These are phyloP conservation scores for Bombus terrestris DNA, from an alignment of 1,140 invertebrate genomes.

Conservation along the genomic window DNA sequence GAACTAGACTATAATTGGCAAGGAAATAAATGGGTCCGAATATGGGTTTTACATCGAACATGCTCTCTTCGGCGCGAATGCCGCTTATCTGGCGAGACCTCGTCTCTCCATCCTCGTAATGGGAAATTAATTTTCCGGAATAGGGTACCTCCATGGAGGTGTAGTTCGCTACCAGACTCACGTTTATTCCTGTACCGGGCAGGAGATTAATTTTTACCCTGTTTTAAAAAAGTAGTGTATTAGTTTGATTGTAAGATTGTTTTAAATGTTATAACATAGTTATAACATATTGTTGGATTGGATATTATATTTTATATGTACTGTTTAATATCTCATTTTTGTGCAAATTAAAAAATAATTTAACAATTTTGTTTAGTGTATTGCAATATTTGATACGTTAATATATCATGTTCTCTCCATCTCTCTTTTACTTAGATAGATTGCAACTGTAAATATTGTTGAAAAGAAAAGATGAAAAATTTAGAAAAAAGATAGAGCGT, in stretches of 20 bases:
- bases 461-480: no score
- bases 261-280: no score
- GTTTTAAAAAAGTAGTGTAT: neutral
- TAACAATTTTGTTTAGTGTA: no score
- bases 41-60: constrained; percentile 86
- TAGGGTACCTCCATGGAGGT: constrained; percentile 89
- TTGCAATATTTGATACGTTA: no score
- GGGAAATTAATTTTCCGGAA: constrained; percentile 86
- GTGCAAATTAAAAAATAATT: no score
- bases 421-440: no score
- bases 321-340: no score
- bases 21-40: constrained; percentile 89
- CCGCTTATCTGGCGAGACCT: constrained; percentile 83
- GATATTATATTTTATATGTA: neutral
- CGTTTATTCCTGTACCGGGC: constrained; percentile 91
- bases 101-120: constrained; percentile 86
- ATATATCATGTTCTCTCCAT: no score
- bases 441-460: no score
- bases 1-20: constrained; percentile 88
- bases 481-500: no score
- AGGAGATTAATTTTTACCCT: constrained; percentile 84
- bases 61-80: constrained; percentile 85
- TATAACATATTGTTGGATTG: neutral
- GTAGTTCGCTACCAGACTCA: constrained; percentile 88
- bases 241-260: neutral